phyloP scores from a whole-genome alignment of 2,888 invertebrate species.

The Oxytorus armatus region DNA sequence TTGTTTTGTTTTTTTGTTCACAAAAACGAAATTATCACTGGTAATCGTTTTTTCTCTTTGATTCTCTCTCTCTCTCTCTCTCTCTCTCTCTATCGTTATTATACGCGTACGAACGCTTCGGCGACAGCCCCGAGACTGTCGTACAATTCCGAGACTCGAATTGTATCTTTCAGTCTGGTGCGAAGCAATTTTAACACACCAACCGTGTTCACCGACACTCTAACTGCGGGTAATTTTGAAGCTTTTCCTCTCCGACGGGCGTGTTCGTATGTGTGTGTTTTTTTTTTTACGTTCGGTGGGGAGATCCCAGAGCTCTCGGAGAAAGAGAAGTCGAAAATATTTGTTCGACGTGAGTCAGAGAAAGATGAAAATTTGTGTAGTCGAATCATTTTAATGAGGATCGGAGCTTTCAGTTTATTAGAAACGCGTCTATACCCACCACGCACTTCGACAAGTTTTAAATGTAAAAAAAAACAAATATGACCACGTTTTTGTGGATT shows the following conservation, averaged over 20 bases:
- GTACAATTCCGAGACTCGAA: conserved; percentile 6
- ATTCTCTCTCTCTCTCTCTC: too few relatives aligned
- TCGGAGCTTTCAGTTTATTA: too few relatives aligned
- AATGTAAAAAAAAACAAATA: too few relatives aligned
- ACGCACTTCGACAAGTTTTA: too few relatives aligned
- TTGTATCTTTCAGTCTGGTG: conserved; percentile 26
- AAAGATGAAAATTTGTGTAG: too few relatives aligned
- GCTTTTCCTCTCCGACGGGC: background rate
- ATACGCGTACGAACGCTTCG: conserved; percentile 19
- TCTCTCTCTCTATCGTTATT: too few relatives aligned
- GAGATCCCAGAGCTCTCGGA: background rate
- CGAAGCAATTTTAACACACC: conserved; percentile 15
- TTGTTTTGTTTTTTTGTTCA: background rate
- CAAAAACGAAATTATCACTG: too few relatives aligned
- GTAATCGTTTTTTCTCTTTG: too few relatives aligned
- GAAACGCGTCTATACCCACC: too few relatives aligned
- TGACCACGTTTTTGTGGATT: too few relatives aligned
- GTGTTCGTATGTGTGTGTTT: too few relatives aligned
- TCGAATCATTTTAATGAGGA: too few relatives aligned
- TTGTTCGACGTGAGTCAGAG: background rate
- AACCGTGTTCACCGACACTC: conserved; percentile 15
- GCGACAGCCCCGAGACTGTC: conserved; percentile 36
- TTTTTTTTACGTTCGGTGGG: background rate
- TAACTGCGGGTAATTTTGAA: background rate
- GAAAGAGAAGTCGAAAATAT: background rate